Base-by-base conservation (phyloP, 37 sponge, comb jelly and placozoan species). In the Haliclona indistincta region DNA sequence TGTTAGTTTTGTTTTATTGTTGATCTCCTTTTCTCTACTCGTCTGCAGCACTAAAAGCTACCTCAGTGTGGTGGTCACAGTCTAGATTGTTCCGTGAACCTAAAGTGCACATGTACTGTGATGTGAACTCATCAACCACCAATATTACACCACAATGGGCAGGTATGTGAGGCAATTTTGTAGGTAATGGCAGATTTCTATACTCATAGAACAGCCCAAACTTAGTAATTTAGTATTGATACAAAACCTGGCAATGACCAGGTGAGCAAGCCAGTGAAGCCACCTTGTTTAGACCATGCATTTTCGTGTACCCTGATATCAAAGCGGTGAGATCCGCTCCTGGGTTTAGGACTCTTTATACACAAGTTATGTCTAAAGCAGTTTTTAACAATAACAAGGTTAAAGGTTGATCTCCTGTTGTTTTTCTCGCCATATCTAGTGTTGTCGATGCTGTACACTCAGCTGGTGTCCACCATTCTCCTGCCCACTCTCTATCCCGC, bases 1-100 rank as follows among this genome's bases (percentile, higher is more conserved):
- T n/a, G n/a, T n/a, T n/a, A n/a, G n/a, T n/a, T n/a, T n/a, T n/a
- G n/a, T n/a, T n/a, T n/a, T n/a, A n/a, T n/a, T n/a, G n/a, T n/a
- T n/a, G n/a, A n/a, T n/a, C n/a, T n/a, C 4, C 7, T 3, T 29
- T 4, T 3, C 66, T n/a, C 34, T 64, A n/a, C n/a, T n/a, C 66
- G 5, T 23, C 47, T 70, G 1, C 70, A 68, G 70, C 37, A 6
- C 37, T 40, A 41, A 28, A 40, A 40, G 42, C 37, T 2, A 41
- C 20, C 42, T 25, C 73, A 0, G 64, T 90, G 33, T 93, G 93
- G 89, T 84, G 81, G 79, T 67, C 75, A 52, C 89, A 70, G 53
- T 89, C 88, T 61, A 74, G 52, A 0, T 38, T 55, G 37, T 88
- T 93, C 66, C 52, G 38, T 29, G 51, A 71, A 26, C 89, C 93